Percentiles rank a stretch among this genome's conserved stretches.
Evolutionary conservation across 2,113 vertebrate genomes (phyloP).

Genomic region (Bufo bufo): DNA sequence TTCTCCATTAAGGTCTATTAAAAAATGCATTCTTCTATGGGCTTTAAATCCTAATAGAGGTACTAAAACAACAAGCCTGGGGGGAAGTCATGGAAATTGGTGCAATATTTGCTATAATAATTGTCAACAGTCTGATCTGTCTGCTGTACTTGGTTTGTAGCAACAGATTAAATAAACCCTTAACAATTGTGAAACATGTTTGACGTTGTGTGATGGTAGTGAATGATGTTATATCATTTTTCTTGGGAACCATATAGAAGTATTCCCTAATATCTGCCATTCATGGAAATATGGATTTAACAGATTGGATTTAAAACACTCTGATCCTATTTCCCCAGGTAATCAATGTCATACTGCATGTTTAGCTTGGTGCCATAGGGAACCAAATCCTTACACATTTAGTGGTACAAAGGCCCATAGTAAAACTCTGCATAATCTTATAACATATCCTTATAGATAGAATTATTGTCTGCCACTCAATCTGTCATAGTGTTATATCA

Average conservation of each 20-base stretch:
- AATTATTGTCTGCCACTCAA: too few species aligned
- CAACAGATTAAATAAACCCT: conserved; percentile 61
- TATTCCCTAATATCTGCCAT: not conserved
- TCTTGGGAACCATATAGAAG: not conserved
- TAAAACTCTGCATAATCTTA: too few species aligned
- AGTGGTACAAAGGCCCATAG: too few species aligned
- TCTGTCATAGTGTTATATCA: too few species aligned
- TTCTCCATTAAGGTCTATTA: conserved; percentile 55
- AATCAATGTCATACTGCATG: not conserved
- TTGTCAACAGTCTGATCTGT: conserved; percentile 15
- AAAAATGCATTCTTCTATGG: conserved; percentile 52
- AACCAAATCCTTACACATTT: not conserved
- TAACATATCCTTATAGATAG: too few species aligned
- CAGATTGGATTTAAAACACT: not conserved
- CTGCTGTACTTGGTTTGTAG: conserved; percentile 37
- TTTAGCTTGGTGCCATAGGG: not conserved
- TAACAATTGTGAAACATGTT: conserved; percentile 31
- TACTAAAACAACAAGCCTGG: conserved; percentile 60
- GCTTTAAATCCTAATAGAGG: conserved; percentile 60
- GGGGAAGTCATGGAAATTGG: conserved; percentile 52
- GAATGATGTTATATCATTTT: not conserved
- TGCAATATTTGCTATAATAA: conserved; percentile 56
- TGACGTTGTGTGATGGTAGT: not conserved
- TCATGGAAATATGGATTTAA: not conserved
- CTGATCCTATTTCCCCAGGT: too few species aligned